phyloP scores from a whole-genome alignment of 1,140 invertebrate genomes.

The Zaprionus inermis region DNA sequence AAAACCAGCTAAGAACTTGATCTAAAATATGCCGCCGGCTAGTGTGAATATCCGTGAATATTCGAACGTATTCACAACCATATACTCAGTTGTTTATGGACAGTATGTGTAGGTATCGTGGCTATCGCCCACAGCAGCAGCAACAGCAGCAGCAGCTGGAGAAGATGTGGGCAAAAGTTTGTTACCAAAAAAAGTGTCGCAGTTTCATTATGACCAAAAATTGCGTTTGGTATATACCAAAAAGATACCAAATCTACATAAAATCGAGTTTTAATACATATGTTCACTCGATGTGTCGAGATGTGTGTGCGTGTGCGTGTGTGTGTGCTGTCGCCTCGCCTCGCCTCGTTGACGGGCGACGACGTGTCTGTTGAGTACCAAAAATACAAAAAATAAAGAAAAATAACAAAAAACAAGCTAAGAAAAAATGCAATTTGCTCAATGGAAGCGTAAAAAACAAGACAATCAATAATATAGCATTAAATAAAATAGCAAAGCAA shows the following conservation, averaged over 20 bases:
- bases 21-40: slow-evolving; percentile 48
- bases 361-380: slow-evolving; percentile 53
- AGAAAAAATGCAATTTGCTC: slow-evolving; percentile 45
- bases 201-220: slow-evolving; percentile 62
- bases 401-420: slow-evolving; percentile 10
- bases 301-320: too few relatives aligned
- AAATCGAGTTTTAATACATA: slow-evolving; percentile 34
- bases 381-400: slow-evolving; percentile 20
- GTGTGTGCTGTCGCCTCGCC: neutral
- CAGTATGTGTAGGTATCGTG: slow-evolving; percentile 7
- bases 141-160: neutral
- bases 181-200: slow-evolving; percentile 52
- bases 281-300: slow-evolving; percentile 39
- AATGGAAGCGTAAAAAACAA: slow-evolving; percentile 41
- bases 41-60: slow-evolving; percentile 1
- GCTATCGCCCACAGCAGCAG: slow-evolving; percentile 52
- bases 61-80: neutral
- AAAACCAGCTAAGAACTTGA: slow-evolving; percentile 37
- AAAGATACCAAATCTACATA: slow-evolving; percentile 40
- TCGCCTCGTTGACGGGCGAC: slow-evolving; percentile 50
- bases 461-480: slow-evolving; percentile 39
- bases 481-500: slow-evolving; percentile 59
- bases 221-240: slow-evolving; percentile 14
- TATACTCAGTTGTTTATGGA: neutral
- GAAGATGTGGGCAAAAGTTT: slow-evolving; percentile 37